phyloP scores from a whole-genome alignment of 1,140 invertebrate species.

The Heliconius nattereri region DNA sequence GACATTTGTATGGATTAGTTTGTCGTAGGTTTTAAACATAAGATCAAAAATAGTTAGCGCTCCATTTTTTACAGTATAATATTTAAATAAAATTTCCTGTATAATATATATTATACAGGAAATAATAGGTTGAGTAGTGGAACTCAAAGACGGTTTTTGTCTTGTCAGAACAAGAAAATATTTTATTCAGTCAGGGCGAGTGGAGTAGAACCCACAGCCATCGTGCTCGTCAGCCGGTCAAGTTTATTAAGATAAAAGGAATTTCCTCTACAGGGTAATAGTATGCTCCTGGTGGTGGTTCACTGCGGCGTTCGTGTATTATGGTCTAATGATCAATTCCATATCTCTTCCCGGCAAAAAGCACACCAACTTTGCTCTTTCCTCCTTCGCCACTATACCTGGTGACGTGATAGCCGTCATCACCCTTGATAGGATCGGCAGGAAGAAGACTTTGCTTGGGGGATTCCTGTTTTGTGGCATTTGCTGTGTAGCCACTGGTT shows the following conservation, averaged over 20 bases:
- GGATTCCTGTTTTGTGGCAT: constrained; percentile 28
- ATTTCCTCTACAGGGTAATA: constrained; percentile 65
- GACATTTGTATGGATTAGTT: no score
- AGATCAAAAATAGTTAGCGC: no score
- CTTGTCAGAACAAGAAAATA: no score
- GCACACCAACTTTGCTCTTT: constrained; percentile 83
- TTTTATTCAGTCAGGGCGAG: no score
- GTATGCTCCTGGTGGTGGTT: constrained; percentile 87
- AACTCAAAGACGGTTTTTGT: no score
- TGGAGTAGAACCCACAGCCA: no score
- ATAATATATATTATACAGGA: no score
- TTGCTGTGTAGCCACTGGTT: constrained; percentile 31
- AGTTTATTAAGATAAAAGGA: not conserved
- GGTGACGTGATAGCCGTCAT: constrained; percentile 81
- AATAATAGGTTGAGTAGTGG: no score
- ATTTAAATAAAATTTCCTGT: no score
- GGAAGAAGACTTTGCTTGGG: constrained; percentile 46
- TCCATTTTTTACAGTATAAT: no score
- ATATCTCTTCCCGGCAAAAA: constrained; percentile 85
- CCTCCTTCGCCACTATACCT: constrained; percentile 82
- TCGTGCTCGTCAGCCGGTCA: no score
- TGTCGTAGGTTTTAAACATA: no score
- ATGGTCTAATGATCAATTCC: constrained; percentile 86
- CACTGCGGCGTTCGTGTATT: constrained; percentile 89
- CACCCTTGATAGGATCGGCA: constrained; percentile 82